A percentile compares a stretch with the other conserved stretches of the same genome.
Conservation (phyloP, 1,140 invertebrate species). For the Pogonomyrmex barbatus region DNA sequence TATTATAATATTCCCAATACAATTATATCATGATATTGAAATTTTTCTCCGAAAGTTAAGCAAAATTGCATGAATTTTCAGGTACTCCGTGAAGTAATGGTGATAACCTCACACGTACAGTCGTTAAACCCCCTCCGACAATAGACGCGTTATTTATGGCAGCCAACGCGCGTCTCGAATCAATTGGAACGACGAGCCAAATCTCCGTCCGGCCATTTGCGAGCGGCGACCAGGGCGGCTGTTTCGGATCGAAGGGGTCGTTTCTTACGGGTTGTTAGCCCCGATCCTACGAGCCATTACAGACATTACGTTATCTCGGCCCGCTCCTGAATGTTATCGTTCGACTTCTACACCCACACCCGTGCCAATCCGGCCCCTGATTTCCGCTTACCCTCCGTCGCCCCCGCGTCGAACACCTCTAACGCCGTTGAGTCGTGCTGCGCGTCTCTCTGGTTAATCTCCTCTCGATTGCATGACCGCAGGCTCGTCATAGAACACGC, state of each 20-base stretch:
- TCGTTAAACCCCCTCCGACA: constrained; percentile 40
- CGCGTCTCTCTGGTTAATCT: constrained; percentile 66
- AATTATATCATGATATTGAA: background rate
- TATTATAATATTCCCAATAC: background rate
- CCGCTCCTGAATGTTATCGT: constrained; percentile 71
- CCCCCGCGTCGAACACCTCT: constrained; percentile 54
- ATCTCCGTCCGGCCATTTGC: constrained; percentile 57
- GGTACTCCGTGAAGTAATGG: background rate
- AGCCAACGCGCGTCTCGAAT: constrained; percentile 31
- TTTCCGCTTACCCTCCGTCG: constrained; percentile 18
- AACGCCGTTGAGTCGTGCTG: constrained; percentile 46
- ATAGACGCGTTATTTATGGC: constrained; percentile 47
- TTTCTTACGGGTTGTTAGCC: constrained; percentile 76
- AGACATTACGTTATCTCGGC: constrained; percentile 74
- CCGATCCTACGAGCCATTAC: constrained; percentile 73
- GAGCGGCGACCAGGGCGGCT: constrained; percentile 39
- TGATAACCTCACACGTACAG: constrained; percentile 30
- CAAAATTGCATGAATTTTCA: background rate
- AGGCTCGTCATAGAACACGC: constrained; percentile 68
- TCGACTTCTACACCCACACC: constrained; percentile 46
- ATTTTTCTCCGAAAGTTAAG: background rate
- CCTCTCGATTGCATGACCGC: constrained; percentile 70
- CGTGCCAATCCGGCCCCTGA: constrained; percentile 26
- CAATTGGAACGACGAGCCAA: constrained; percentile 51
- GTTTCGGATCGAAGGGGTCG: constrained; percentile 61